Conservation (phyloP, 2,113 vertebrate genomes). For the zebrafish (Danio rerio) region GRCz12tu NC_133180.1:26622501-26623000, state of each 20-base stretch:
- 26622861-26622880: not conserved
- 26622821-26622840: constrained; percentile 4
- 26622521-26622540: not conserved
- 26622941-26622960: not conserved
- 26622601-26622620: constrained; percentile 6
- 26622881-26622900: not conserved
- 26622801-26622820: constrained; percentile 29
- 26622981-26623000: not conserved
- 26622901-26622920: not conserved
- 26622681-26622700: constrained; percentile 32
- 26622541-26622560: not conserved
- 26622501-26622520: not conserved
- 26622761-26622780: constrained; percentile 20
- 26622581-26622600: no score
- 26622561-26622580: not conserved
- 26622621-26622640: not conserved
- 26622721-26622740: constrained; percentile 18
- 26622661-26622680: constrained; percentile 15
- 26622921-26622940: not conserved
- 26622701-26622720: constrained; percentile 19
- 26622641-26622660: constrained; percentile 20
- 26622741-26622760: constrained; percentile 15
- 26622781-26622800: constrained; percentile 40
- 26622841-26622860: constrained; percentile 1
- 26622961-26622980: not conserved